Evolutionary conservation across 2,113 vertebrate genomes (phyloP), one percentile per base, ranked within the genome.

Genomic region (Sphaerodactylus townsendi): DNA sequence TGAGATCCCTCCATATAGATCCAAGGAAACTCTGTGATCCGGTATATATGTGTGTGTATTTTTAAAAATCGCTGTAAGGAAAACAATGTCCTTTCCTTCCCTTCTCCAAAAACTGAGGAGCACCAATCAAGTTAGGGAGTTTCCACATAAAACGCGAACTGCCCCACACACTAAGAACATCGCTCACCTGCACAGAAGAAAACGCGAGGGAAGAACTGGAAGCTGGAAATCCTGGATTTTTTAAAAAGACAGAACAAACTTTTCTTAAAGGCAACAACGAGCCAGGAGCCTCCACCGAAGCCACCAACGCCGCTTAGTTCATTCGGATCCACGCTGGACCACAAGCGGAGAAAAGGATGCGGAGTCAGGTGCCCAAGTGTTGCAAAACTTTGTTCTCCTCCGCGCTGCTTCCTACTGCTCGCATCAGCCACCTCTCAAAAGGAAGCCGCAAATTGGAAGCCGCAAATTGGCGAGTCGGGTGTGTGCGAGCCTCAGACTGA

Each of bases 1-100:
- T 98, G 95, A 96, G 95, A 96, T 97, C 95, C 96, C 98, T 99
- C 97, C 98, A 98, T 98, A 95, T 94, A 97, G 96, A 93, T 92
- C 90, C 94, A 85, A 83, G 69, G 87, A 94, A 91, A 87, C 85
- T 91, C 91, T 94, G 93, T 41, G 91, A 78, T 86, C 92, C 91
- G 92, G 68, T 94, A 92, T 93, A 90, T 53, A 53, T 46, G 5
- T 46, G n/a, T n/a, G n/a, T n/a, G n/a, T n/a, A n/a, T 46, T 46
- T 48, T 48, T 48, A 44, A 44, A 44, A 62, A 28, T 28, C 35
- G 8, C 35, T 9, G 35, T 10, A 10, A 48, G n/a, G 37, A 92
- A 74, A 88, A 88, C 87, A 41, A 77, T 85, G 85, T 83, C 85
- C 82, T 83, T 79, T 48, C 59, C 48, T 50, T 70, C 56, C 90